Evolutionary conservation across 2,113 vertebrate genomes (phyloP), one percentile per base, ranked within the genome.

Genomic region (Leiothrix lutea): DNA sequence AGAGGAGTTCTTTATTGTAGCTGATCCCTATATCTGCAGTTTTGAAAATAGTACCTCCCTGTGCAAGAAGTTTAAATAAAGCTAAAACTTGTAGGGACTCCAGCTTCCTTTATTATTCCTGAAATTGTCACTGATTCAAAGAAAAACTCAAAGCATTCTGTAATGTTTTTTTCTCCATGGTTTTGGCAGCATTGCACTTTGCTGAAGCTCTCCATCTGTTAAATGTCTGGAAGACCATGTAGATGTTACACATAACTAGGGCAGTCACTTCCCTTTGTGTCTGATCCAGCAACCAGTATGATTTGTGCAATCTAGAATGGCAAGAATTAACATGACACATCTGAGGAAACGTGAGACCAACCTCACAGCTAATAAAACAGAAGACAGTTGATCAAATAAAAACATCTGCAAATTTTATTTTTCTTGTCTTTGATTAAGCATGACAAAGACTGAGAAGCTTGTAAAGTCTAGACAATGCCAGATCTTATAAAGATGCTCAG

Each of bases 241-340:
- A 66, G 84, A 64, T 94, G 85, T 89, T 93, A 80, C 93, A 95
- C 62, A 56, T 93, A 96, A 94, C 74, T 80, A 90, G 57, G 44
- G 72, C 64, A 96, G 67, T 62, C 81, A 86, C 58, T 96, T 94
- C 85, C 62, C 90, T 94, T 96, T 95, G 72, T 96, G 90, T 77
- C 62, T 92, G 71, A 60, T 96, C 92, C 92, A 97, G 82, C 72
- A 96, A 67, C 5, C 56, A 74, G 45, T 29, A 91, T 60, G 92
- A 88, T 88, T 94, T 96, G 67, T 96, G 81, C 93, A 96, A 96
- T 92, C 62, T 77, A 93, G 35, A 88, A 92, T 40, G 54, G 90
- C 74, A 91, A 96, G 92, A 92, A 96, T 88, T 95, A 96, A 50
- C 81, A 93, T 92, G 88, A 96, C 67, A 83, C 90, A 88, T 94